phyloP scores from a whole-genome alignment of 1,140 invertebrate genomes.

The Pseudomyrmex gracilis region DNA sequence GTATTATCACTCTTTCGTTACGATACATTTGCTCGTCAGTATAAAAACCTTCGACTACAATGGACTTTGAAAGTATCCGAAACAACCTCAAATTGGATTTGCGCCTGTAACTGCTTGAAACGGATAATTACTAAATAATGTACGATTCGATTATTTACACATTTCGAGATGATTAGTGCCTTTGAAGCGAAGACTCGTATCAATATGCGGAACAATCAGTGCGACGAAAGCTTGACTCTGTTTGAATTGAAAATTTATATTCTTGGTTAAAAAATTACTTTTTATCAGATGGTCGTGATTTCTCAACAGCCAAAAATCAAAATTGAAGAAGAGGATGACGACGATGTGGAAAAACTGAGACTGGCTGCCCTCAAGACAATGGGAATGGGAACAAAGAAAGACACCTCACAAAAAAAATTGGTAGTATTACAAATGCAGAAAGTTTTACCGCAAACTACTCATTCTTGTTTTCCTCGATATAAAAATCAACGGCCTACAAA shows the following conservation, averaged over 20 bases:
- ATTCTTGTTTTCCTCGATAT: slow-evolving; percentile 65
- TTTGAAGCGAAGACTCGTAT: neutral
- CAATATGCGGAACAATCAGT: neutral
- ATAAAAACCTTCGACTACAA: neutral
- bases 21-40: no score
- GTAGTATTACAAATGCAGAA: slow-evolving; percentile 52
- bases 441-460: slow-evolving; percentile 56
- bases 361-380: slow-evolving; percentile 82
- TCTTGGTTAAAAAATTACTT: neutral
- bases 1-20: no score
- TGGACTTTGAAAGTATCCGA: neutral
- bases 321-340: slow-evolving; percentile 82
- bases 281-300: slow-evolving; percentile 70
- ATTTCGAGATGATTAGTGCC: neutral
- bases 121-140: neutral
- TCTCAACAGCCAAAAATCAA: slow-evolving; percentile 69
- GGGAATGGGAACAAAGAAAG: slow-evolving; percentile 72
- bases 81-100: neutral
- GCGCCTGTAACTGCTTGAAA: neutral
- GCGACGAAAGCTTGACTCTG: neutral
- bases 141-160: neutral
- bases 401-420: slow-evolving; percentile 62
- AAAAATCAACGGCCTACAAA: slow-evolving; percentile 66
- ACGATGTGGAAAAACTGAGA: slow-evolving; percentile 82
- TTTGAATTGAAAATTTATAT: neutral